Base-by-base conservation (phyloP, 2,113 vertebrate species). In the Sphaerodactylus townsendi region DNA sequence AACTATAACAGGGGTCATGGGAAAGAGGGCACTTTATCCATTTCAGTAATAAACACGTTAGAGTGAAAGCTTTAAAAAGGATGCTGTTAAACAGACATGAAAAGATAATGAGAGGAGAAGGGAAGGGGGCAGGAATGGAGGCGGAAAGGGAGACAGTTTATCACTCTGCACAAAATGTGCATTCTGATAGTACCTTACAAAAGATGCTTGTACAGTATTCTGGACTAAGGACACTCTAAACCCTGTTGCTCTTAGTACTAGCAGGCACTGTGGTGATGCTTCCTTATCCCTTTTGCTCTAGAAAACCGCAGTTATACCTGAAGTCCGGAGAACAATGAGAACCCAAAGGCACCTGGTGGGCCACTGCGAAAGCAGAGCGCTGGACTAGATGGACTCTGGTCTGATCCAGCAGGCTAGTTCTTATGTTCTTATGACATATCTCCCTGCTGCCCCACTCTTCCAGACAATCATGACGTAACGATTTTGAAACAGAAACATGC, bases 1-100 rank as follows among this genome's bases (percentile, higher is more conserved):
- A 7, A 87, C 80, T 48, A 15, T 80, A 79, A 88, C 80, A 84
- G 90, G 86, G 92, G 89, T 91, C 92, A 85, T 87, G 87, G 84
- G 82, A 90, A 21, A 59, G 39, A 71, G 66, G 81, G 64, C 71
- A 77, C 80, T 91, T 88, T 77, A 87, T 90, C 89, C 83, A 75
- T 91, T 87, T 84, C 82, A 68, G 15, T 33, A 1, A 64, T 35
- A 79, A 88, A 50, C 6, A 30, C n/a, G 65, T 78, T 77, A 79
- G 85, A 92, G 53, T 85, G 82, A 93, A 23, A 77, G 87, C 88
- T 90, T 82, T 81, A 89, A 87, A 88, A 77, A 7, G 65, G 88
- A 65, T 83, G 82, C 77, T 86, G 70, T 69, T 11, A 73, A 86
- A 87, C 10, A 73, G 87, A 70, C 74, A 82, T 81, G 87, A 89